Conservation (phyloP, 1,140 invertebrate genomes). For the Aradophagus sp. region DNA sequence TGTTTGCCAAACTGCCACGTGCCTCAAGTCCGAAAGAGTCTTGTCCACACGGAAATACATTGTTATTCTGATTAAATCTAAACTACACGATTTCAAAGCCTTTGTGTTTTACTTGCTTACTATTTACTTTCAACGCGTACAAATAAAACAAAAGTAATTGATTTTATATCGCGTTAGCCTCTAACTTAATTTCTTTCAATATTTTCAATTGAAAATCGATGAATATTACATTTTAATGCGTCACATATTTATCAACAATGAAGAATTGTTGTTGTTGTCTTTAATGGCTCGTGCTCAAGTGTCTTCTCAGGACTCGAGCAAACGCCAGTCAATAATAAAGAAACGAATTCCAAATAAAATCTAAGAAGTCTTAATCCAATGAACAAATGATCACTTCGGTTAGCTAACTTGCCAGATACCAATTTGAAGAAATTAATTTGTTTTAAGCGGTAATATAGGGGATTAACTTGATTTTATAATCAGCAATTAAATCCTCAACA, state of each 20-base stretch:
- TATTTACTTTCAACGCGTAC: slow-evolving; percentile 14
- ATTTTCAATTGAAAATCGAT: no score
- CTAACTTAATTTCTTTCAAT: not conserved
- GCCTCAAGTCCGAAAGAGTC: slow-evolving; percentile 18
- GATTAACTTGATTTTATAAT: slow-evolving; percentile 30
- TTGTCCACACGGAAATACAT: slow-evolving; percentile 31
- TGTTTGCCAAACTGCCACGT: slow-evolving; percentile 41
- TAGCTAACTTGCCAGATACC: no score
- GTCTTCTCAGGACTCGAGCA: no score
- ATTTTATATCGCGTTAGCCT: slow-evolving; percentile 1
- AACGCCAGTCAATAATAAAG: no score
- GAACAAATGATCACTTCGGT: no score
- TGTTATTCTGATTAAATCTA: slow-evolving; percentile 38
- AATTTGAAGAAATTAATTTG: slow-evolving; percentile 26
- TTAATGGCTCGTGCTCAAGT: no score
- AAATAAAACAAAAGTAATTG: slow-evolving; percentile 7
- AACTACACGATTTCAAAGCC: slow-evolving; percentile 15
- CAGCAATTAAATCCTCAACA: slow-evolving; percentile 36
- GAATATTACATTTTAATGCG: no score
- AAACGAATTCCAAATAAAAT: no score
- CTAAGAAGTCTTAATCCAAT: no score
- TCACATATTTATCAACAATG: no score
- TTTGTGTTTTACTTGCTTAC: slow-evolving; percentile 10
- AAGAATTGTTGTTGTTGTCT: no score
- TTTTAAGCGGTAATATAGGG: slow-evolving; percentile 20